Evolutionary conservation across 2,113 vertebrate species (phyloP).

Genomic region (Porphyrio hochstetteri): DNA sequence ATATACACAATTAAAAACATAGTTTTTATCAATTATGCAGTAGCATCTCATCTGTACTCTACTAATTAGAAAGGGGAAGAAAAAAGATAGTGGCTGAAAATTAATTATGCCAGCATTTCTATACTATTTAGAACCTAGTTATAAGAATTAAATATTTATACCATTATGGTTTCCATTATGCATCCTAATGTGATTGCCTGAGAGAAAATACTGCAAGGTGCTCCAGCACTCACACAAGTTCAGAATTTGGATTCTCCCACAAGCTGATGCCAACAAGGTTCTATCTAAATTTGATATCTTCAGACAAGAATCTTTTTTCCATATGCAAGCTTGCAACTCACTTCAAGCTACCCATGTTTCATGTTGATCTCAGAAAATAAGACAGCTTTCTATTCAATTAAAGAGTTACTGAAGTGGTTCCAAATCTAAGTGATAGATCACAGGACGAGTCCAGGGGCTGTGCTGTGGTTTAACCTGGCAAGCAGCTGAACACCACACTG

Average conservation of each 20-base stretch:
- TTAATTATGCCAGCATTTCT: constrained; percentile 66
- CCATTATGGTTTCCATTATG: constrained; percentile 54
- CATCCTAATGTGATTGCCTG: constrained; percentile 25
- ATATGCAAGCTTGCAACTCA: background rate
- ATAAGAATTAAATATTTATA: constrained; percentile 72
- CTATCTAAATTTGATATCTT: background rate
- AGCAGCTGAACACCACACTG: too few relatives aligned
- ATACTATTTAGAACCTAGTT: constrained; percentile 61
- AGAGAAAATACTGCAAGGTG: constrained; percentile 35
- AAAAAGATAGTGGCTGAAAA: constrained; percentile 58
- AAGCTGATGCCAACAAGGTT: background rate
- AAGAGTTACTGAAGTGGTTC: background rate
- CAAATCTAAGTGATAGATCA: background rate
- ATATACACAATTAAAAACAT: constrained; percentile 60
- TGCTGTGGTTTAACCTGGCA: too few relatives aligned
- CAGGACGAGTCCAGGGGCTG: background rate
- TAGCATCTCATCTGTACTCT: constrained; percentile 47
- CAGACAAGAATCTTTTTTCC: background rate
- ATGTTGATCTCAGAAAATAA: background rate
- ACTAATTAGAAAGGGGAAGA: constrained; percentile 71
- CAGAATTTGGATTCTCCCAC: background rate
- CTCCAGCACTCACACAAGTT: background rate
- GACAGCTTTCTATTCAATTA: background rate
- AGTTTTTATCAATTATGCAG: constrained; percentile 70
- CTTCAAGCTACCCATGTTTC: background rate